phyloP scores from a whole-genome alignment of 1,140 invertebrate genomes.

The Drosophila tani region DNA sequence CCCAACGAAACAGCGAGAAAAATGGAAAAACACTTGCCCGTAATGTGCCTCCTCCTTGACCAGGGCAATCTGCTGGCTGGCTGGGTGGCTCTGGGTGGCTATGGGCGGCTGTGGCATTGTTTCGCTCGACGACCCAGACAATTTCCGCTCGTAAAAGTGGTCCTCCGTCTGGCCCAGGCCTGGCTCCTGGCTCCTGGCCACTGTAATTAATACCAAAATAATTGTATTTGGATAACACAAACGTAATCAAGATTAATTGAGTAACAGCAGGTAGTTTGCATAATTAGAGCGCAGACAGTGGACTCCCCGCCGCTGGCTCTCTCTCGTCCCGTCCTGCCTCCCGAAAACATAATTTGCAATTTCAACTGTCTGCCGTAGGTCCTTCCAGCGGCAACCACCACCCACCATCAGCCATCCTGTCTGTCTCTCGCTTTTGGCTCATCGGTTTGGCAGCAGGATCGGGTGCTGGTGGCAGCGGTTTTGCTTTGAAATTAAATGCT shows the following conservation, averaged over 20 bases:
- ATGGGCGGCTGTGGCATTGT: constrained; percentile 16
- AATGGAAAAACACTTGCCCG: constrained; percentile 28
- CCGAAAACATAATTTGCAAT: constrained; percentile 79
- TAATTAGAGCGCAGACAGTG: constrained; percentile 68
- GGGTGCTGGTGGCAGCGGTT: constrained; percentile 7
- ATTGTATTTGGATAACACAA: constrained; percentile 84
- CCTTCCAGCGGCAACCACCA: not conserved
- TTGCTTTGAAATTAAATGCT: constrained; percentile 15
- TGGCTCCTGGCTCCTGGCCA: constrained; percentile 28
- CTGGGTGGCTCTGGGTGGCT: not conserved
- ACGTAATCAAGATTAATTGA: constrained; percentile 84
- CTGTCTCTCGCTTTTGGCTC: constrained; percentile 13
- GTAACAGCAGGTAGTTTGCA: constrained; percentile 83
- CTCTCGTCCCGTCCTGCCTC: not conserved
- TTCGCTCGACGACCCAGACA: constrained; percentile 33
- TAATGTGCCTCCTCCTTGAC: constrained; percentile 7
- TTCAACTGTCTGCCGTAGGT: constrained; percentile 84
- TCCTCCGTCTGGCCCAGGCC: constrained; percentile 17
- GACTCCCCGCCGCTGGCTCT: not conserved
- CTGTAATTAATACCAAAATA: constrained; percentile 83
- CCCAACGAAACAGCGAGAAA: not conserved
- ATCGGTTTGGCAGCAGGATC: constrained; percentile 27
- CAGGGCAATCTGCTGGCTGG: constrained; percentile 11
- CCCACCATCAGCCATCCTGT: not conserved
- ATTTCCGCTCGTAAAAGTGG: constrained; percentile 52